A percentile compares a stretch with the other conserved stretches of the same genome.
Conservation (phyloP, 2,888 invertebrate species). For the Pollenia amentaria region DNA sequence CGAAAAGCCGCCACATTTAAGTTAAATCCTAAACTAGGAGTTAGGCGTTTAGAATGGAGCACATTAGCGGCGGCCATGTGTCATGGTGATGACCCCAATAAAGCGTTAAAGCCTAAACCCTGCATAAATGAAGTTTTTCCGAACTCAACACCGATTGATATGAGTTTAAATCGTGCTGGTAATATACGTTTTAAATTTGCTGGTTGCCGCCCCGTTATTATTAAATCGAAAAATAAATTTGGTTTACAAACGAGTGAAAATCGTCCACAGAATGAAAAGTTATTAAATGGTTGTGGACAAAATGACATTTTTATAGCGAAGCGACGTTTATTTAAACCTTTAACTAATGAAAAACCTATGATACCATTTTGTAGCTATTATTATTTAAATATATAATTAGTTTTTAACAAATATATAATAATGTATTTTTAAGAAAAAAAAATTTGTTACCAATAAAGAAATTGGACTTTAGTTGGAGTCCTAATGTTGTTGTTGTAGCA, state of each 20-base stretch:
- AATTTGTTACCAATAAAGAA: too few relatives aligned
- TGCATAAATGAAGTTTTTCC: constrained; percentile 79
- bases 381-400: constrained; percentile 78
- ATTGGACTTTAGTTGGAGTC: too few relatives aligned
- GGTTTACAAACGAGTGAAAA: constrained; percentile 51
- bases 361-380: constrained; percentile 79
- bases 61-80: constrained; percentile 80
- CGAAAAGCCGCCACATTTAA: constrained; percentile 78
- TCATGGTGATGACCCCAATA: constrained; percentile 82
- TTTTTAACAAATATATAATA: constrained; percentile 18
- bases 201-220: constrained; percentile 81
- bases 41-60: constrained; percentile 81
- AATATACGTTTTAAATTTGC: constrained; percentile 83
- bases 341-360: constrained; percentile 80
- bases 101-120: constrained; percentile 78
- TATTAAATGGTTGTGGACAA: constrained; percentile 65
- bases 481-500: too few relatives aligned
- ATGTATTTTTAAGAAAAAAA: too few relatives aligned
- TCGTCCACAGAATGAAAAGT: constrained; percentile 22
- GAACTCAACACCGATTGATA: constrained; percentile 78
- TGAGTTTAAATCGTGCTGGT: constrained; percentile 79
- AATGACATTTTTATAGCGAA: constrained; percentile 82
- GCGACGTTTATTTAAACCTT: constrained; percentile 82
- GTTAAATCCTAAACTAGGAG: constrained; percentile 79
- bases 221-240: constrained; percentile 78